Evolutionary conservation across 2,888 invertebrate genomes (phyloP).

Genomic region (Ceraclea dissimilis): DNA sequence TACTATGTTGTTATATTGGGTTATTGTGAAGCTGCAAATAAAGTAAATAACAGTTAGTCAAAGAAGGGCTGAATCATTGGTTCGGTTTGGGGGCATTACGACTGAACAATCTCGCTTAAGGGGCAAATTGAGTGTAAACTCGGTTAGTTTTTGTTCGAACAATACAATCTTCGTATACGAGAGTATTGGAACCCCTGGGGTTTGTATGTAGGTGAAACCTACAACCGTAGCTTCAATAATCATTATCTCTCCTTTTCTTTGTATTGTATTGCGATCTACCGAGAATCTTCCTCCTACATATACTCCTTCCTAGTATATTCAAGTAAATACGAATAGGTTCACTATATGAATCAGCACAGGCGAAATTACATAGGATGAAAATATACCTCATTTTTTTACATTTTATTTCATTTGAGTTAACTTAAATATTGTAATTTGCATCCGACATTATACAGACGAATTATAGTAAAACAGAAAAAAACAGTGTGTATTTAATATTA

Average conservation of each 20-base stretch:
- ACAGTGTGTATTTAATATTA: not conserved
- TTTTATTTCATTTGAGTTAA: too few relatives aligned
- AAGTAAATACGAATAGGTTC: too few relatives aligned
- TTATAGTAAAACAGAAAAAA: not conserved
- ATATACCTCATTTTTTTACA: too few relatives aligned
- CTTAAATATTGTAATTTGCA: too few relatives aligned
- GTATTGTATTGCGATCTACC: not conserved
- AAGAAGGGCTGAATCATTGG: not conserved
- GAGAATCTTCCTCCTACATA: not conserved
- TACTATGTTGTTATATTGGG: too few relatives aligned
- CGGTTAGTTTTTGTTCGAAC: not conserved
- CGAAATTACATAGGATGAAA: too few relatives aligned
- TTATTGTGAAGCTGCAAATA: not conserved
- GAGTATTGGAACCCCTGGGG: not conserved
- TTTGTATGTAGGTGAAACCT: not conserved
- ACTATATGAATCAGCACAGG: too few relatives aligned
- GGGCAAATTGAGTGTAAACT: slow-evolving; percentile 2
- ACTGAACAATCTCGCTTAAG: slow-evolving; percentile 2
- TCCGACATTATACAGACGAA: too few relatives aligned
- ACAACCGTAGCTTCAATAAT: not conserved
- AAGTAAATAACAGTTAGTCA: not conserved
- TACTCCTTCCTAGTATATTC: too few relatives aligned
- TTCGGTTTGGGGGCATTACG: not conserved
- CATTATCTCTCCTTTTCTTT: not conserved
- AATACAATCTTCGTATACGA: not conserved